Percentiles rank a stretch among this genome's conserved stretches.
Evolutionary conservation across 2,797 vertebrate species (phyloP).

Genomic region (Hemitrygon akajei): DNA sequence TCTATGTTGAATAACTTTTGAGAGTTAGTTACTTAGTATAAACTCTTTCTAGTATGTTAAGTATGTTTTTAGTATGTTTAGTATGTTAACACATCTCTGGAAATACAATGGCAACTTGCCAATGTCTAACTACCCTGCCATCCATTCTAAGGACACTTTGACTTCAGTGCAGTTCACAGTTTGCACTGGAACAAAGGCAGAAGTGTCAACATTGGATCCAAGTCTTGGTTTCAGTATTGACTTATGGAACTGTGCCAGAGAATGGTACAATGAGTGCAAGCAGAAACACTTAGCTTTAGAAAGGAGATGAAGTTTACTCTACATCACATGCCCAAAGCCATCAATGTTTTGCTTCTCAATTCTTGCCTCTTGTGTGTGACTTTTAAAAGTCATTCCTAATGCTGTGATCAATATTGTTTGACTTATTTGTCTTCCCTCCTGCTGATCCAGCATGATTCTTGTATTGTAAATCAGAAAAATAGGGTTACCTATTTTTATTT

Average conservation of each 20-base stretch:
- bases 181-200: background rate
- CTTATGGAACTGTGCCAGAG: background rate
- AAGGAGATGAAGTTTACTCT: background rate
- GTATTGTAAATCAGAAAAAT: background rate
- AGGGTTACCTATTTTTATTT: background rate
- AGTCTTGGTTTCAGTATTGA: background rate
- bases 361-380: background rate
- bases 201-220: background rate
- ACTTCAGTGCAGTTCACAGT: background rate
- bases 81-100: no score
- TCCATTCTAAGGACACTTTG: background rate
- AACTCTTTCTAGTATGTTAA: background rate
- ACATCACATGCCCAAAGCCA: background rate
- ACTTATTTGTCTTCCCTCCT: background rate
- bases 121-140: no score
- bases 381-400: background rate
- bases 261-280: background rate
- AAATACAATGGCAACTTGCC: no score
- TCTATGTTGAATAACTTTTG: background rate
- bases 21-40: background rate
- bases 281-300: background rate
- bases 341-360: background rate
- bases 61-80: no score
- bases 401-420: background rate
- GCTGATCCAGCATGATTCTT: background rate